Evolutionary conservation across 2,888 invertebrate species (phyloP), one percentile per base, ranked within the genome.

Genomic region (Venustoraphidia nigricollis): DNA sequence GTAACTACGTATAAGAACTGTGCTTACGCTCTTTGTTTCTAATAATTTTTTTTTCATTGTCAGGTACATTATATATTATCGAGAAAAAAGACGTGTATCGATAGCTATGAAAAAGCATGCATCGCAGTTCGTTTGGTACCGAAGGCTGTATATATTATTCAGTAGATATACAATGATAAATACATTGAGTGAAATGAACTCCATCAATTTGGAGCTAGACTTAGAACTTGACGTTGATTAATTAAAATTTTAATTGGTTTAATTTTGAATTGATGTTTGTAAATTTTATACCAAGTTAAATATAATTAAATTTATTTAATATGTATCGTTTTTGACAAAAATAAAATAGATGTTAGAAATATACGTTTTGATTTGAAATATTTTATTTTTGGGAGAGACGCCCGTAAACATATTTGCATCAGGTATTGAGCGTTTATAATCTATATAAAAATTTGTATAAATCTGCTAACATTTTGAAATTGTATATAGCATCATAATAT

Each of bases 51-150:
- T 53, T 49, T 45, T 44, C 40, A 41, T 51, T 64, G 67, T 52
- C 60, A 83, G 82, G 69, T 83, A 78, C 63, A 77, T 83, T 62
- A 70, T 79, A 36, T 74, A 74, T 48, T 76, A 76, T 71, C 69
- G 71, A 6, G 77, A 80, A 54, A 74, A 77, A 46, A 61, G 69
- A 4, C 64, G 71, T 27, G 67, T 83, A 34, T 73, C 84, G 63
- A 68, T 72, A 54, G 93, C 94, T 4, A 94, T 96, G 93, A 72
- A 73, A 54, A 76, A 78, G 48, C 94, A 97, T 65, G 69, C 73
- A 55, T 90, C 92, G n/a, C 97, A 98, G 66, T 80, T 91, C 70
- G 79, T 90, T 38, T 98, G 97, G 97, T 97, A 90, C 67, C 77
- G 97, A 48, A 77, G 80, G 62, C 71, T 97, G 4, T 97, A 94